These are phyloP conservation scores for Archips xylosteana DNA, from an alignment of 2,888 invertebrate species.

Conservation along the genomic window DNA sequence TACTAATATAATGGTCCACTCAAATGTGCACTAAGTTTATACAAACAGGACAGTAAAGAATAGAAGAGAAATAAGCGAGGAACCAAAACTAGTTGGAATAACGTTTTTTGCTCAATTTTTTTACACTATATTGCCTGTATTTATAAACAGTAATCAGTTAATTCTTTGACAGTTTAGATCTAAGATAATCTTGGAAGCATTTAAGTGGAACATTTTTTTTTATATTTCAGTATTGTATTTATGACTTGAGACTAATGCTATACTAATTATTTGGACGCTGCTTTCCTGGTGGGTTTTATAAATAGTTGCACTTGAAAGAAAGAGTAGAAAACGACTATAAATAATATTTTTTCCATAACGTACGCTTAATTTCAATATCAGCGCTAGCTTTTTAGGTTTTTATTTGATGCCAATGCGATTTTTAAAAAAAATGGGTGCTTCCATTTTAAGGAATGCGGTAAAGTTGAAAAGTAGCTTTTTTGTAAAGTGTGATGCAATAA, in stretches of 20 bases:
- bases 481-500: conserved; percentile 46
- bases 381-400: conserved; percentile 67
- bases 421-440: conserved; percentile 63
- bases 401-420: conserved; percentile 45
- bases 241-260: conserved; percentile 50
- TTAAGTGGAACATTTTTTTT: conserved; percentile 20
- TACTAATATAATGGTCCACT: conserved; percentile 10
- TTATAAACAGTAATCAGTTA: no score
- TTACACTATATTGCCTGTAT: no score
- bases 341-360: conserved; percentile 66
- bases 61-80: not conserved
- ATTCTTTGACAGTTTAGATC: no score
- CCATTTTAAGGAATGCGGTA: conserved; percentile 68
- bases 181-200: not conserved
- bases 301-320: conserved; percentile 84
- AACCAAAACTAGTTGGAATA: no score
- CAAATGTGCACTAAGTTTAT: not conserved
- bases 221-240: conserved; percentile 35
- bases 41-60: not conserved
- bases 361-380: conserved; percentile 46
- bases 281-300: conserved; percentile 79
- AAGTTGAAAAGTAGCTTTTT: conserved; percentile 40
- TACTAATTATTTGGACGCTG: conserved; percentile 80
- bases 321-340: conserved; percentile 87
- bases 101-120: no score